These are phyloP conservation scores for Pardalotus punctatus DNA, from an alignment of 2,113 vertebrate genomes.

Conservation along the genomic window DNA sequence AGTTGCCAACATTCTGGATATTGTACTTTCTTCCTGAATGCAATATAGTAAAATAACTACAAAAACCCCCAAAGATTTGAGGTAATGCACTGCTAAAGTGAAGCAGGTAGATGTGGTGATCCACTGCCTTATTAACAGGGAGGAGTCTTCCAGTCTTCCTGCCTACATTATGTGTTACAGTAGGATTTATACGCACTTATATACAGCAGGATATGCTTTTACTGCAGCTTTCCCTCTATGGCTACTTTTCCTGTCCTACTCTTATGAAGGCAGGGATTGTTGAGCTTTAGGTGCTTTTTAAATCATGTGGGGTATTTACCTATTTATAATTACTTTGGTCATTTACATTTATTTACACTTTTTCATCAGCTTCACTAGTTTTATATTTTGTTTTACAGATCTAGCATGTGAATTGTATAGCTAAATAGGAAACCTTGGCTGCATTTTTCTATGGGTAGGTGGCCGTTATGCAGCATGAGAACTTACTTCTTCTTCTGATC, in stretches of 20 bases:
- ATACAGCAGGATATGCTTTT: neutral
- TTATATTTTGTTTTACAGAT: neutral
- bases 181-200: neutral
- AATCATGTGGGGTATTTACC: neutral
- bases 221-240: neutral
- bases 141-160: neutral
- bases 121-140: neutral
- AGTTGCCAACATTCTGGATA: neutral
- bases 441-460: neutral
- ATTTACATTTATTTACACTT: constrained; percentile 16
- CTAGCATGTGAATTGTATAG: neutral
- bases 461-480: neutral
- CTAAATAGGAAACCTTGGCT: neutral
- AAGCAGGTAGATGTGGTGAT: neutral
- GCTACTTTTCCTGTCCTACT: neutral
- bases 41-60: neutral
- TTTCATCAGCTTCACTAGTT: constrained; percentile 8
- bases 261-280: neutral
- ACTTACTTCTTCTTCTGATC: neutral
- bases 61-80: neutral
- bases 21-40: neutral
- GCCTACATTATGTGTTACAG: neutral
- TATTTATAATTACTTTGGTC: neutral
- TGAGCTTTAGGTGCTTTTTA: constrained; percentile 23
- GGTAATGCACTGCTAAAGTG: neutral